Base-by-base conservation (phyloP, 2,888 invertebrate genomes). In the Acanthosoma haemorrhoidale region DNA sequence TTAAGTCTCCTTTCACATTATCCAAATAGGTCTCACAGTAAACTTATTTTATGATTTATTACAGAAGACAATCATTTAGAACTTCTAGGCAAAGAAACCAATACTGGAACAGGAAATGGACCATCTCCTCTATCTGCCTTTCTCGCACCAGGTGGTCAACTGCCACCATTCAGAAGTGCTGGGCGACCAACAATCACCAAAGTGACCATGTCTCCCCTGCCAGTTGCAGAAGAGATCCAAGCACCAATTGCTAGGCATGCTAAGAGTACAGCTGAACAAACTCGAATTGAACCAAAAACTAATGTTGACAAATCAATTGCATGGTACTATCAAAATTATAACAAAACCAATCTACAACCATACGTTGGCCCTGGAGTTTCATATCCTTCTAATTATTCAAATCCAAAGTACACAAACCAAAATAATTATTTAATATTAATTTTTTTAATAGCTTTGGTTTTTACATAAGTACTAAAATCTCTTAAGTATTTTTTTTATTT, bases 281-380 rank as follows among this genome's bases (percentile, higher is more conserved):
- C 61, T 41, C 66, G 70, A 4, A 18, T 15, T 25, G 29, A 38
- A 18, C 21, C 59, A 16, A 69, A 61, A 21, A 21, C 43, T 18
- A 51, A 31, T 18, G 34, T 31, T 13, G 67, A 74, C 67, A 41
- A 68, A 13, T 70, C 73, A 9, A 74, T 74, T 43, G 78, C 78
- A 67, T 94, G 94, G 94, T 94, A 94, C 79, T 93, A 90, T 79
- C 88, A 88, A 74, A 92, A 91, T 79, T 93, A 93, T 78, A 90
- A 91, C 78, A 87, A 86, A 76, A 85, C 83, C 3, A 81, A 83
- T 74, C 75, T 83, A 61, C 82, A 83, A 73, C 83, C 84, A 9
- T 84, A 79, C 72, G 77, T 82, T n/a, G 81, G 80, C 5, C 58
- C 41, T n/a, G 25, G 51, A 2, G n/a, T 51, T 25, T 21, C 25